These are phyloP conservation scores for Wiebesia pumilae DNA, from an alignment of 1,140 invertebrate genomes.

Conservation along the genomic window DNA sequence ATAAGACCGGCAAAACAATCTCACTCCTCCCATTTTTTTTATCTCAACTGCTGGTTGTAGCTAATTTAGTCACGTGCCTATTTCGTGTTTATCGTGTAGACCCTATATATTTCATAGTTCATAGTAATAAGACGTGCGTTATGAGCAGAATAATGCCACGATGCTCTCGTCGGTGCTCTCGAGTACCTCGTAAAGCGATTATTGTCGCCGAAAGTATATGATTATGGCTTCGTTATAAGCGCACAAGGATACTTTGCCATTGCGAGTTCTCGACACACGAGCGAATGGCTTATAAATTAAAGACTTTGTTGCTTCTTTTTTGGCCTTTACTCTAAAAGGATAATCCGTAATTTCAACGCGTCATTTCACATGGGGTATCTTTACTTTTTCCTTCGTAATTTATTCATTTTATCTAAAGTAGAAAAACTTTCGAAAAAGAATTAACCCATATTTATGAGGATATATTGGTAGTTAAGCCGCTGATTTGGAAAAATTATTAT, in stretches of 20 bases:
- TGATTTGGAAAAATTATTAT: neutral
- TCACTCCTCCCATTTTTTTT: neutral
- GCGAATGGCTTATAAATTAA: constrained; percentile 52
- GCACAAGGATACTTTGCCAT: constrained; percentile 52
- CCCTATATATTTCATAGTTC: neutral
- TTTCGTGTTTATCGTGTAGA: constrained; percentile 35
- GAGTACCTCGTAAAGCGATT: constrained; percentile 72
- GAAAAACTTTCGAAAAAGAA: neutral
- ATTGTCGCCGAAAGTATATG: constrained; percentile 74
- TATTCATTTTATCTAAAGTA: neutral
- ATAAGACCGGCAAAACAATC: neutral
- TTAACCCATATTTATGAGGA: neutral
- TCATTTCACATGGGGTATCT: neutral
- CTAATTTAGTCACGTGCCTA: constrained; percentile 28
- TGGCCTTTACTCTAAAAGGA: neutral
- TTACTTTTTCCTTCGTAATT: neutral
- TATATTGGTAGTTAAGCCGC: neutral
- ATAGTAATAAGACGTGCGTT: neutral
- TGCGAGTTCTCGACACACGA: constrained; percentile 45
- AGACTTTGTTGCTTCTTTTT: constrained; percentile 25
- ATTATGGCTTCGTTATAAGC: constrained; percentile 73
- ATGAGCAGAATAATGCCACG: neutral
- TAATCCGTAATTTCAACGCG: constrained; percentile 33
- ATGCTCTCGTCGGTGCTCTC: constrained; percentile 57
- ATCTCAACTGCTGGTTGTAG: neutral